Percentiles rank a stretch among this genome's conserved stretches.
phyloP scores from a whole-genome alignment of 2,797 vertebrate species.

The Chelon auratus region DNA sequence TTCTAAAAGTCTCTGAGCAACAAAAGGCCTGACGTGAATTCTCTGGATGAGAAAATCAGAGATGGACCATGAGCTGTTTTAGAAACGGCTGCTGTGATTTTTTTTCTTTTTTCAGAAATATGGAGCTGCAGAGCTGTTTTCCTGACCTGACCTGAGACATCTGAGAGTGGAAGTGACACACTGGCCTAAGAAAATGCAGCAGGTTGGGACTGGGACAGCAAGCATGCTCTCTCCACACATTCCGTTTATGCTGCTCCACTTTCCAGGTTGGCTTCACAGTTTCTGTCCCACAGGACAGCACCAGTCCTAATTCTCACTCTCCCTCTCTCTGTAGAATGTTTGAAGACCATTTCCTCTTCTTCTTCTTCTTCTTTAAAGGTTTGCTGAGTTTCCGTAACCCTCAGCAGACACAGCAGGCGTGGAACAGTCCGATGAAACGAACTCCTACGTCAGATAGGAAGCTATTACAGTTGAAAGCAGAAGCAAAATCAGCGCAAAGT shows the following conservation, averaged over 20 bases:
- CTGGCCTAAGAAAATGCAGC: neutral
- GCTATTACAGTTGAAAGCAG: too few relatives aligned
- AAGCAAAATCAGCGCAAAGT: too few relatives aligned
- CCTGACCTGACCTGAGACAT: constrained; percentile 4
- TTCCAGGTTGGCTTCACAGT: constrained; percentile 1
- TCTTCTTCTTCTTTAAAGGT: neutral
- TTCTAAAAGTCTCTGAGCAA: neutral
- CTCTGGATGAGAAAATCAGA: constrained; percentile 16
- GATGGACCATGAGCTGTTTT: constrained; percentile 14
- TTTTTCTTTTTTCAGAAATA: too few relatives aligned
- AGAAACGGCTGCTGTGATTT: neutral
- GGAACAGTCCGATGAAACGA: too few relatives aligned
- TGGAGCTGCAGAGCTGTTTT: too few relatives aligned
- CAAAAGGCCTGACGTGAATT: neutral
- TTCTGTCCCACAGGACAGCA: constrained; percentile 11
- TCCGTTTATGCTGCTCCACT: constrained; percentile 15
- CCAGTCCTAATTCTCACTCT: neutral
- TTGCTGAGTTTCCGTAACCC: too few relatives aligned
- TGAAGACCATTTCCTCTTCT: neutral
- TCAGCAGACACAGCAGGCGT: too few relatives aligned
- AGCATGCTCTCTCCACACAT: neutral
- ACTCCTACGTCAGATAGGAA: too few relatives aligned
- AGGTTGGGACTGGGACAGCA: neutral
- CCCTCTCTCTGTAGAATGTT: neutral
- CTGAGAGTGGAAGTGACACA: constrained; percentile 13